A percentile compares a stretch with the other conserved stretches of the same genome.
Evolutionary conservation across 2,888 invertebrate genomes (phyloP).

Genomic region (Hirtodrosophila alboralis): DNA sequence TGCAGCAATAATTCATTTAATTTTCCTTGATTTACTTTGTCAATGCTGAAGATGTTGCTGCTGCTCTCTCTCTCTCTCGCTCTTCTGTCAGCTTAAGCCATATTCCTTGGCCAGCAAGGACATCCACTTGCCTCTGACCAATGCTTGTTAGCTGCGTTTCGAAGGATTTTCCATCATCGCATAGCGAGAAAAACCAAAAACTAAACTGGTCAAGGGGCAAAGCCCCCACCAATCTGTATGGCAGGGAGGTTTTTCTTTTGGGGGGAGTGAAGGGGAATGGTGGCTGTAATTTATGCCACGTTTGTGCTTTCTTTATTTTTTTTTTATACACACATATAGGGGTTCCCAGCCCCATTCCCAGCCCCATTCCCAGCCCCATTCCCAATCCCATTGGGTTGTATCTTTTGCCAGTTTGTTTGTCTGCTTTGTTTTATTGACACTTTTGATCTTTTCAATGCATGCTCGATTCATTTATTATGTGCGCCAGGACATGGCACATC

Average conservation of each 20-base stretch:
- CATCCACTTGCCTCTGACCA: conserved; percentile 4
- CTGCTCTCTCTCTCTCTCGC: not conserved
- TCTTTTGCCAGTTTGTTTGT: conserved; percentile 58
- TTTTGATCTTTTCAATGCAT: conserved; percentile 76
- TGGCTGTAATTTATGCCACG: conserved; percentile 76
- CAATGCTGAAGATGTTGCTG: conserved; percentile 45
- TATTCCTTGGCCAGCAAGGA: not conserved
- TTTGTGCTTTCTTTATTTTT: conserved; percentile 46
- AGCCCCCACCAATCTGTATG: no score
- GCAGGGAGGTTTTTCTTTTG: no score
- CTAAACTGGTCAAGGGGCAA: conserved; percentile 49
- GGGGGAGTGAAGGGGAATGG: conserved; percentile 9
- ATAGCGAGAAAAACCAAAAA: conserved; percentile 21
- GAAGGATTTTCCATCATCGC: conserved; percentile 17
- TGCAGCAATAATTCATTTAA: conserved; percentile 81
- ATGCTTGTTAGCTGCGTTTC: conserved; percentile 52
- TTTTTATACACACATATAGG: conserved; percentile 16
- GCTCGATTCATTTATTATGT: conserved; percentile 77
- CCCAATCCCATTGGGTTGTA: conserved; percentile 30
- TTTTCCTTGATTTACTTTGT: conserved; percentile 78
- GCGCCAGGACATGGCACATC: conserved; percentile 33
- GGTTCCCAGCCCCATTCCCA: not conserved
- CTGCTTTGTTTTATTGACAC: conserved; percentile 78
- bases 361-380: not conserved
- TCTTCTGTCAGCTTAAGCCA: not conserved